Base-by-base conservation (phyloP, 2,797 vertebrate genomes). In the Poeciliopsis turneri region DNA sequence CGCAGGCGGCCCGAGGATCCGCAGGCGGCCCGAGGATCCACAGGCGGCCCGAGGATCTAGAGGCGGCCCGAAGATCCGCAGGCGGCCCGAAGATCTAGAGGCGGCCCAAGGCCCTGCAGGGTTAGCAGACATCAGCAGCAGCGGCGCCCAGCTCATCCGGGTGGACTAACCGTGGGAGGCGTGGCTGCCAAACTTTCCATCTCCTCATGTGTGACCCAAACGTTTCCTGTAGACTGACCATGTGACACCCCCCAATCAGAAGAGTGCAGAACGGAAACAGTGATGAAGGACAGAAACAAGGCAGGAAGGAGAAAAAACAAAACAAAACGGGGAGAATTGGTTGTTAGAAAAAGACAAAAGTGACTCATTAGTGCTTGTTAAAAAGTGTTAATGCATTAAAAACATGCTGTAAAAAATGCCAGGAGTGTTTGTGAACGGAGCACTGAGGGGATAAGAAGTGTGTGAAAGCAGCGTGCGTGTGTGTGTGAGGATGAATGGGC, bases 151-250 rank as follows among this genome's bases (percentile, higher is more conserved):
- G 78, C 88, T 87, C 81, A 79, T 87, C 81, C 57, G 72, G 49
- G 69, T 0, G 77, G 90, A 99, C 98, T 99, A 95, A 99, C 98
- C 98, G 97, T 99, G 92, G 96, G 97, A 41, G 97, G 97, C 0
- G 98, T 96, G 90, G 97, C 97, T 82, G 98, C 94, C 94, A 99
- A 96, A 92, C 94, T 98, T 95, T 99, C 98, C 98, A 99, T 99
- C 89, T 99, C 98, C 95, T 99, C 98, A 75, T 99, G 98, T 75
- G 98, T 99, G 96, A 99, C 94, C 98, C 98, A 99, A 94, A 99
- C 97, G 97, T 99, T 99, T 93, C 97, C 98, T 88, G 98, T 98
- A 94, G 96, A 97, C 98, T 99, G 96, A 95, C 88, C 90, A 85
- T 88, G 43, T 89, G 86, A 89, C 79, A 87, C 77, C 85, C 85